Evolutionary conservation across 1,140 invertebrate species (phyloP).

Genomic region (Agrilus planipennis): DNA sequence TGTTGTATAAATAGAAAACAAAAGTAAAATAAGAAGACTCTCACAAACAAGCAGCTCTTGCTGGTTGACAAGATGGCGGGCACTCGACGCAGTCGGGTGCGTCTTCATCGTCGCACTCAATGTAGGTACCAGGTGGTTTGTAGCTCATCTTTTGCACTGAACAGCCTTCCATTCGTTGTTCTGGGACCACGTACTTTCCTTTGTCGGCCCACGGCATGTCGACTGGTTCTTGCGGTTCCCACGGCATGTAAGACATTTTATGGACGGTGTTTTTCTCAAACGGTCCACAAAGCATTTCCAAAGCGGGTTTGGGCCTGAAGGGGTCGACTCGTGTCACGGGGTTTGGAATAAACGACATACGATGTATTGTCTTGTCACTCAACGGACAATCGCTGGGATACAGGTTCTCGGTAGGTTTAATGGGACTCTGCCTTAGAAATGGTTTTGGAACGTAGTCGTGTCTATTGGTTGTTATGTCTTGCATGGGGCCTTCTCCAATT

Average conservation of each 20-base stretch:
- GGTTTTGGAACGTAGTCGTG: slow-evolving; percentile 60
- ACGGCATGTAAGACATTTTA: slow-evolving; percentile 42
- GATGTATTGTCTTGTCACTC: slow-evolving; percentile 38
- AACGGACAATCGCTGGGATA: slow-evolving; percentile 31
- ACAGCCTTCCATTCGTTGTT: slow-evolving; percentile 33
- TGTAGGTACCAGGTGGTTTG: slow-evolving; percentile 35
- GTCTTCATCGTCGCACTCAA: slow-evolving; percentile 33
- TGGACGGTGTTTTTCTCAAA: slow-evolving; percentile 45
- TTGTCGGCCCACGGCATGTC: slow-evolving; percentile 36
- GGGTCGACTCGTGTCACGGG: slow-evolving; percentile 34
- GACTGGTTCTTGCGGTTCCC: slow-evolving; percentile 31
- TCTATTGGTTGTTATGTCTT: slow-evolving; percentile 56
- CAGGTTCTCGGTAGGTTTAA: slow-evolving; percentile 35
- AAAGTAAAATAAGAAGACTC: too few relatives aligned
- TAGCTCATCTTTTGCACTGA: slow-evolving; percentile 39
- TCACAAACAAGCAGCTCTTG: slow-evolving; percentile 28
- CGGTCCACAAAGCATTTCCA: slow-evolving; percentile 39
- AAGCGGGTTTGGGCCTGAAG: slow-evolving; percentile 33
- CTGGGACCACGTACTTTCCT: slow-evolving; percentile 30
- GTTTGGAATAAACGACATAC: slow-evolving; percentile 40
- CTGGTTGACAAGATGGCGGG: slow-evolving; percentile 15
- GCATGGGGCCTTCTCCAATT: slow-evolving; percentile 51
- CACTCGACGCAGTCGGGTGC: slow-evolving; percentile 29
- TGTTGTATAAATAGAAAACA: too few relatives aligned
- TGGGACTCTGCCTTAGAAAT: slow-evolving; percentile 27